These are phyloP conservation scores for Chrysochloris asiatica DNA, from an alignment of 2,113 vertebrate genomes.

Conservation along the genomic window DNA sequence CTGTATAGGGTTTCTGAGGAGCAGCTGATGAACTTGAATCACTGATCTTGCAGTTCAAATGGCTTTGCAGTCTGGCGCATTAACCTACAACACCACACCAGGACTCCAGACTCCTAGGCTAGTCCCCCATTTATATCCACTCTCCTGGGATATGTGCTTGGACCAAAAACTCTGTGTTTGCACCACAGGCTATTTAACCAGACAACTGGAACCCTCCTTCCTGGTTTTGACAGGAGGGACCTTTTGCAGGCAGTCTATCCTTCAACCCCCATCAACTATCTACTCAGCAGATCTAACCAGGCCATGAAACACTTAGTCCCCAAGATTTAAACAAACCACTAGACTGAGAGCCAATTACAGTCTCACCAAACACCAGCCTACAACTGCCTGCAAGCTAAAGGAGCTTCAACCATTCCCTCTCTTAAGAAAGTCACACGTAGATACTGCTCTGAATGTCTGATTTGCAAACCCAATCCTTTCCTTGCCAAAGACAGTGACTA, in stretches of 20 bases:
- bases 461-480: slow-evolving; percentile 6
- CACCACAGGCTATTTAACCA: neutral
- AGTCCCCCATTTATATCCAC: neutral
- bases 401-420: neutral
- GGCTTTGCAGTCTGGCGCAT: too few species aligned
- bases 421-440: neutral
- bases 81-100: too few species aligned
- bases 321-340: slow-evolving; percentile 38
- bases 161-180: neutral
- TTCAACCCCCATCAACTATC: neutral
- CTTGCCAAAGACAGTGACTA: neutral
- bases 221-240: neutral
- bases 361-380: neutral
- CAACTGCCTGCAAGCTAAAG: neutral
- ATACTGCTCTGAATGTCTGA: neutral
- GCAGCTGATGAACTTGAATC: too few species aligned
- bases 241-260: neutral
- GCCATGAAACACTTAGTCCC: neutral
- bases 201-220: neutral
- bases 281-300: slow-evolving; percentile 46
- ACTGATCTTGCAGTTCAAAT: too few species aligned
- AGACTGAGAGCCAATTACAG: slow-evolving; percentile 20
- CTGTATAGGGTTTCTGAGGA: too few species aligned
- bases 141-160: neutral
- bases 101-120: too few species aligned